These are phyloP conservation scores for Eurypyga helias DNA, from an alignment of 2,113 vertebrate species.

Conservation along the genomic window DNA sequence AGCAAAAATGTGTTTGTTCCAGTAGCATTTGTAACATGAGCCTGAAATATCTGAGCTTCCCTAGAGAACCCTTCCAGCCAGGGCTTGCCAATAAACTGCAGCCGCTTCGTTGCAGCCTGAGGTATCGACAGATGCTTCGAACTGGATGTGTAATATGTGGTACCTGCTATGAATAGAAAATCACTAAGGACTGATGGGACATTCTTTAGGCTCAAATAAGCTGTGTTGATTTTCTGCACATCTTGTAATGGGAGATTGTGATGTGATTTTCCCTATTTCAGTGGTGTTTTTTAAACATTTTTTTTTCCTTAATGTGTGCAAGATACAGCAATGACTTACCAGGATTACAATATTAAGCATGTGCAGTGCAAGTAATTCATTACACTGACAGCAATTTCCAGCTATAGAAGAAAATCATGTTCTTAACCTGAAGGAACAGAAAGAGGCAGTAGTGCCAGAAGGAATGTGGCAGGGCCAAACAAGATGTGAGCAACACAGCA, in stretches of 20 bases:
- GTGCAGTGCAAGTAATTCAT: neutral
- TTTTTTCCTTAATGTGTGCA: neutral
- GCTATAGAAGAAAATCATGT: neutral
- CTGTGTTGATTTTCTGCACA: neutral
- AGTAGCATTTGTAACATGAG: conserved; percentile 46
- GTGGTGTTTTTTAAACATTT: neutral
- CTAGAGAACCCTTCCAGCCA: conserved; percentile 49
- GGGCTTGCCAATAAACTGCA: conserved; percentile 46
- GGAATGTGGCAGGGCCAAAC: neutral
- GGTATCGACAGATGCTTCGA: conserved; percentile 71
- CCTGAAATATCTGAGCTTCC: conserved; percentile 46
- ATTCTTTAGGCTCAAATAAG: conserved; percentile 13
- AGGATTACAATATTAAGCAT: neutral
- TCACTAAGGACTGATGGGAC: neutral
- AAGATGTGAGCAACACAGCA: neutral
- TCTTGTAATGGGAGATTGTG: neutral
- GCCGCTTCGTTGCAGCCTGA: conserved; percentile 42
- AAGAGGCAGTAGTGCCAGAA: neutral
- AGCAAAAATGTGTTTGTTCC: conserved; percentile 60
- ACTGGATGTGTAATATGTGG: neutral
- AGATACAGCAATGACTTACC: neutral
- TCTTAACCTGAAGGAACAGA: neutral
- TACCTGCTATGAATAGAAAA: conserved; percentile 60
- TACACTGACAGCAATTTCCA: neutral
- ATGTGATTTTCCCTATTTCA: neutral